phyloP scores from a whole-genome alignment of 2,113 vertebrate genomes.

The Ceyx melanurus region DNA sequence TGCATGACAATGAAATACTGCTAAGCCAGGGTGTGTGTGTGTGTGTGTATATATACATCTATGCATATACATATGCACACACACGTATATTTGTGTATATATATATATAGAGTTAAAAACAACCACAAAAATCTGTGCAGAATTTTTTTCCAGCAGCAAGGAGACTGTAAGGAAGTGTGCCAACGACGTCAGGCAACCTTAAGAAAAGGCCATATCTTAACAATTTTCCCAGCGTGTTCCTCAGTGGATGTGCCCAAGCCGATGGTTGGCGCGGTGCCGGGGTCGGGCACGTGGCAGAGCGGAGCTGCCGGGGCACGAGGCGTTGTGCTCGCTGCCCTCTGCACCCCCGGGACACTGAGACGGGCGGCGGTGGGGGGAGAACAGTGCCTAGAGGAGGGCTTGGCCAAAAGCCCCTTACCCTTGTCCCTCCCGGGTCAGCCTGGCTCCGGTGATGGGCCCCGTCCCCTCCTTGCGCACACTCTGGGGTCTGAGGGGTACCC shows the following conservation, averaged over 20 bases:
- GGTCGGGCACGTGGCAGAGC: neutral
- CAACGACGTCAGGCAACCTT: constrained; percentile 38
- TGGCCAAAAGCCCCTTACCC: neutral
- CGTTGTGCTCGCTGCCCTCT: neutral
- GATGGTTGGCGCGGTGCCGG: neutral
- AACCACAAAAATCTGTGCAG: neutral
- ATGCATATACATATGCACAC: neutral
- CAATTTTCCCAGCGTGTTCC: constrained; percentile 50
- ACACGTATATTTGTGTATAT: neutral
- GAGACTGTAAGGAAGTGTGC: constrained; percentile 68
- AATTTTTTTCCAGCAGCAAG: constrained; percentile 55
- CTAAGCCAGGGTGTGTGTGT: constrained; percentile 71
- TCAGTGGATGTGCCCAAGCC: neutral
- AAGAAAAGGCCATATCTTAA: constrained; percentile 64
- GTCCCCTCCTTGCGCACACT: neutral
- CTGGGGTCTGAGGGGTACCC: fast-evolving
- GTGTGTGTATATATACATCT: neutral
- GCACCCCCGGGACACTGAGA: neutral
- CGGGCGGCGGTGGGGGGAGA: neutral
- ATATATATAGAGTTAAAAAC: neutral
- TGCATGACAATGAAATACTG: constrained; percentile 77
- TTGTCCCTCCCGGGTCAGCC: neutral
- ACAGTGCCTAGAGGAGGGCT: constrained; percentile 33
- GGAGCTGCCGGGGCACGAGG: neutral
- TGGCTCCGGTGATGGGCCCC: neutral